Percentiles rank a stretch among this genome's conserved stretches.
These are phyloP conservation scores for Platichthys stellatus DNA, from an alignment of 2,113 vertebrate species.

Conservation along the genomic window DNA sequence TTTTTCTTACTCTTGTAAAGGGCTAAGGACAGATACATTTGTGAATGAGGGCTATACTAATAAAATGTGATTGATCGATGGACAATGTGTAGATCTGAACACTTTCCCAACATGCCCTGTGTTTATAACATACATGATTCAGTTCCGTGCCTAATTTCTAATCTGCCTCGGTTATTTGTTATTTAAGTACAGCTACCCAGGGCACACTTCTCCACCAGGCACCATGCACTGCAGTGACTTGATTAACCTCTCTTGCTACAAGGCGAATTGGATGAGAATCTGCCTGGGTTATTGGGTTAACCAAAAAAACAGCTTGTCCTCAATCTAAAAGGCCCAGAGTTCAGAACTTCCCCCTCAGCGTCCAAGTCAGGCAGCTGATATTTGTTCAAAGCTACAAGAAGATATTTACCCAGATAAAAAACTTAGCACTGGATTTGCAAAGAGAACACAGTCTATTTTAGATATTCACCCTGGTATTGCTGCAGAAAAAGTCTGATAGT, in stretches of 20 bases:
- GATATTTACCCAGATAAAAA: slow-evolving; percentile 65
- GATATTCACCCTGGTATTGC: slow-evolving; percentile 43
- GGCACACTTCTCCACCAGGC: slow-evolving; percentile 25
- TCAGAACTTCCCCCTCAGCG: slow-evolving; percentile 47
- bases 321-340: slow-evolving; percentile 49
- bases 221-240: slow-evolving; percentile 48
- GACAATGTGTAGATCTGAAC: slow-evolving; percentile 10
- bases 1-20: too few species aligned
- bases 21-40: too few species aligned
- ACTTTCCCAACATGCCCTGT: slow-evolving; percentile 28
- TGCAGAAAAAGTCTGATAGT: not conserved
- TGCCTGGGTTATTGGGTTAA: not conserved
- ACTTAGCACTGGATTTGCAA: slow-evolving; percentile 27
- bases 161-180: slow-evolving; percentile 49
- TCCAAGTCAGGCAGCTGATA: slow-evolving; percentile 39
- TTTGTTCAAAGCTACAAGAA: slow-evolving; percentile 70
- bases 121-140: slow-evolving; percentile 54
- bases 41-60: too few species aligned
- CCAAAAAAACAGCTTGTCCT: slow-evolving; percentile 8
- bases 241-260: slow-evolving; percentile 64
- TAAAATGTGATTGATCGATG: too few species aligned
- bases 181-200: slow-evolving; percentile 45
- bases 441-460: slow-evolving; percentile 29
- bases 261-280: slow-evolving; percentile 34
- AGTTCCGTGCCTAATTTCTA: slow-evolving; percentile 52